Base-by-base conservation (phyloP, 2,113 vertebrate species). In the Casuarius casuarius region DNA sequence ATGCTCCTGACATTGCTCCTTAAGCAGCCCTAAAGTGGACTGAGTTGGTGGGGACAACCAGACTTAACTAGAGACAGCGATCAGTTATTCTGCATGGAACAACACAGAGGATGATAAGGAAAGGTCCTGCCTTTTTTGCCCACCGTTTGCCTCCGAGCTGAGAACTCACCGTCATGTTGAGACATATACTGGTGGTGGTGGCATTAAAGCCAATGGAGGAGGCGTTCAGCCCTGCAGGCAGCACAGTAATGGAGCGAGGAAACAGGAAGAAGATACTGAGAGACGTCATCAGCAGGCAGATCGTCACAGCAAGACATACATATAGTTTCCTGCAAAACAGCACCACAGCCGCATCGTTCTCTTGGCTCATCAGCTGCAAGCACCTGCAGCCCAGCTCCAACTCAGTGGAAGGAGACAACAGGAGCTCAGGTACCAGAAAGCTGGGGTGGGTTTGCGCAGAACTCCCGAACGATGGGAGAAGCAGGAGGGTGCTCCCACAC, bases 231-330 rank as follows among this genome's bases (percentile, higher is more conserved):
- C 98, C 97, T 0, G 65, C 86, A 4, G 97, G 97, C 40, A 93
- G 65, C 82, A 97, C 85, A 0, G 22, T 2, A 12, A 98, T 31
- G 40, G 95, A 91, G 28, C 96, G 96, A 31, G 98, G 97, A 80
- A 97, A 98, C 66, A 98, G 94, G 96, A 98, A 97, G 86, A 97
- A 98, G 70, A 97, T 28, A 35, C 91, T 56, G 66, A 96, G 84
- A 42, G 92, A 88, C 3, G 97, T 89, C 21, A 82, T 92, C 94
- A 97, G 49, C 87, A 98, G 93, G 86, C 97, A 98, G 59, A 90
- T 46, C 12, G 93, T 63, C 92, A 98, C 97, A 1, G 97, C 94
- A 68, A 98, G 94, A 58, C 71, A 96, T 35, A 98, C 96, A 3
- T 87, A 98, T 46, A 97, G 93, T 82, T 98, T 97, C 97, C 98